Evolutionary conservation across 1,140 invertebrate species (phyloP), one percentile per base, ranked within the genome.

Genomic region (Archivesica marissinica): DNA sequence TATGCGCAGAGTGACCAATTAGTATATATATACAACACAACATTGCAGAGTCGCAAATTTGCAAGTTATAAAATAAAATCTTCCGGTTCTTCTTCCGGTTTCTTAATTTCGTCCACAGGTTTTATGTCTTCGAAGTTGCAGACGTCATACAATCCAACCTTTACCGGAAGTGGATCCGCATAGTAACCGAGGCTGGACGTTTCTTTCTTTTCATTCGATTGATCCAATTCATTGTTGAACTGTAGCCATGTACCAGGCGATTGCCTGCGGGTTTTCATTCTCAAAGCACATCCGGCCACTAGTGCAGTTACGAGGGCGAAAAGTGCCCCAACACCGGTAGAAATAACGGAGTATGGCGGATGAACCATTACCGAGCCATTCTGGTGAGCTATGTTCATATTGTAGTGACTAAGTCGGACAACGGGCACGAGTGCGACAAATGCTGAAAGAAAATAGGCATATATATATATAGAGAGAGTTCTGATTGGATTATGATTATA

Each of bases 191-290:
- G 28, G 9, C 13, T n/a, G n/a, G 56, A 33, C 25, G 44, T 66
- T 59, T 66, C 59, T 25, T 66, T 47, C 1, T 66, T 25, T 35
- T 79, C 77, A 13, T 38, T 64, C 0, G 59, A 30, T 30, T 20
- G 4, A 20, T 66, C 77, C 35, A 78, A n/a, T 23, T 79, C 61
- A 33, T 61, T 66, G 77, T 66, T 79, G 28, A 76, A 76, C 47
- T 56, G 74, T 50, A 56, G 59, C 74, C 74, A 76, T 13, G 20
- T 25, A 13, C 47, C 47, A 54, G 50, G 4, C 15, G 28, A 23
- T 41, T 33, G 23, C 52, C 52, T 66, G 28, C 77, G 59, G 25
- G 59, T 28, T 20, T 41, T 79, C 25, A n/a, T 54, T 4, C 30
- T 33, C 1, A 64, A n/a, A 28, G 20, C 77, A 17, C 23, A 30